Evolutionary conservation across 2,888 invertebrate species (phyloP), one percentile per base, ranked within the genome.

Genomic region (Plemyria rubiginata): DNA sequence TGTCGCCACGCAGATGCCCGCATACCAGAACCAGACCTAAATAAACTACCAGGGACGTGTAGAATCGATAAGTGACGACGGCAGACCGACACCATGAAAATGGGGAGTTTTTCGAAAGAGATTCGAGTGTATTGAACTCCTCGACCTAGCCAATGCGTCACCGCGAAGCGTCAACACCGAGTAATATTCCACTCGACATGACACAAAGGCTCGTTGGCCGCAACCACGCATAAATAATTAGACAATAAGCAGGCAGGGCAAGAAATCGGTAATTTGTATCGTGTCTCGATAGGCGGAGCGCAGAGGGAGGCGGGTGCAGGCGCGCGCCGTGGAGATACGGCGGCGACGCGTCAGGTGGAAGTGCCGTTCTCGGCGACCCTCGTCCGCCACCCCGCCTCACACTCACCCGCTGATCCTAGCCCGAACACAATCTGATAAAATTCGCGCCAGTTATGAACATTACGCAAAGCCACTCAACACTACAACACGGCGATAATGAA

Each of bases 311-410:
- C 81, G 86, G 87, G 82, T 82, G 87, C 84, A 83, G 85, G 88
- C 87, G 89, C 82, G 84, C 84, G 83, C 87, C 87, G 81, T 87
- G 82, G 88, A 89, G 88, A 88, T 90, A 88, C 88, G 87, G 88
- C 90, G 87, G 88, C 90, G 87, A 88, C 91, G 90, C 92, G 92
- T 92, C 92, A 92, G 92, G 92, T 92, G 92, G 89, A 90, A 89
- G 88, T 86, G 87, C 88, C 89, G 88, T 87, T 78, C 84, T 84
- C 81, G 80, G 78, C 82, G 78, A 53, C 75, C 78, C 75, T 79
- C 82, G 75, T 84, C 77, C 73, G 79, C 69, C 72, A 75, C 77
- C 74, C 81, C 70, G 70, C 73, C 79, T 67, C 81, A 77, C 86
- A 80, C 85, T 84, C 86, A 80, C 85, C 85, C 87, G 86, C 87